These are phyloP conservation scores for Laterallus jamaicensis DNA, from an alignment of 2,113 vertebrate species.

Conservation along the genomic window DNA sequence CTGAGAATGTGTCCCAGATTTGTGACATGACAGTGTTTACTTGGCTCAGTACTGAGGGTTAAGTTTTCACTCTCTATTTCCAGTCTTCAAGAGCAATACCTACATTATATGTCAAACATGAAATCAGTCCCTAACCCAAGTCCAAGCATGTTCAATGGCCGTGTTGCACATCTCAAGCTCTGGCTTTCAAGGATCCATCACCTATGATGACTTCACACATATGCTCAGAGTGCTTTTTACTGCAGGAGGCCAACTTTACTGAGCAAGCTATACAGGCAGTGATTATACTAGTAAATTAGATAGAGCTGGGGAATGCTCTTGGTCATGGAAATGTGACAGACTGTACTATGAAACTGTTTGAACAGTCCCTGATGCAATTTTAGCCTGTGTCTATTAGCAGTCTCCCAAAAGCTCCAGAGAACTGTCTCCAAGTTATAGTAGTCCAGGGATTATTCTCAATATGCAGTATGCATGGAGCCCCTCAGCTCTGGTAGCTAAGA, in stretches of 20 bases:
- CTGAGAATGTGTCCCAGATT: not conserved
- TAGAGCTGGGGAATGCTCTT: not conserved
- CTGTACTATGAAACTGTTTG: not conserved
- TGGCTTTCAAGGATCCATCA: not conserved
- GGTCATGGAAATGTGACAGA: not conserved
- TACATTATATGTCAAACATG: not conserved
- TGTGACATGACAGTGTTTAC: not conserved
- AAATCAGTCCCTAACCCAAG: not conserved
- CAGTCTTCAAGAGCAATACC: not conserved
- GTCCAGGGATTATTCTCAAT: not conserved
- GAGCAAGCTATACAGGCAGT: not conserved
- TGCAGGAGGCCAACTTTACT: not conserved
- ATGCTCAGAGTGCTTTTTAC: not conserved
- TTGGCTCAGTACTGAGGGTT: not conserved
- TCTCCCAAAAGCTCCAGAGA: not conserved
- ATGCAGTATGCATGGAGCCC: not conserved
- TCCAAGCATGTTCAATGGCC: not conserved
- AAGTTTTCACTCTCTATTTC: not conserved
- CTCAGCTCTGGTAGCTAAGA: not conserved
- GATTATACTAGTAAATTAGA: conserved; percentile 12
- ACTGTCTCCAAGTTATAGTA: not conserved
- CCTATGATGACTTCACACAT: not conserved
- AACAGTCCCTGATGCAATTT: not conserved
- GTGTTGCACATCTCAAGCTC: not conserved
- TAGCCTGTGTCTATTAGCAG: not conserved